Conservation (phyloP, 2,888 invertebrate species). For the Archips xylosteana region DNA sequence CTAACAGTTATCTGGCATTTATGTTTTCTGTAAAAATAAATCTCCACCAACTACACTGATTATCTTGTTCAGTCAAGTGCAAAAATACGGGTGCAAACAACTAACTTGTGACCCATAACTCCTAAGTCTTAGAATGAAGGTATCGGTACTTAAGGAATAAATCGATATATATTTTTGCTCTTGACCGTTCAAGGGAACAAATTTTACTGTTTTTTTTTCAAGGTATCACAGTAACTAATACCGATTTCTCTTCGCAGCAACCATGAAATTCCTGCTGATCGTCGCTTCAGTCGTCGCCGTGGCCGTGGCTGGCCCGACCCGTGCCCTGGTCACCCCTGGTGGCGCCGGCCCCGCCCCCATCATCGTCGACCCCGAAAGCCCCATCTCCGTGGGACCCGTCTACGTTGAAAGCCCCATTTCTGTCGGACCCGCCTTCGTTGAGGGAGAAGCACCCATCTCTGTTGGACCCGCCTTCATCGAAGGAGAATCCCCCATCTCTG, state of each 20-base stretch:
- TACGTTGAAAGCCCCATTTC: slow-evolving; percentile 21
- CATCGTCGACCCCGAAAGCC: slow-evolving; percentile 30
- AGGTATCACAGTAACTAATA: background rate
- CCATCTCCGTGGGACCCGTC: slow-evolving; percentile 33
- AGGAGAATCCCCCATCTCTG: background rate
- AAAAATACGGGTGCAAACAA: too few relatives aligned
- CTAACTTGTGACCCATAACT: too few relatives aligned
- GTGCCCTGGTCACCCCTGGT: slow-evolving; percentile 47
- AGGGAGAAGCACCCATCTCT: slow-evolving; percentile 7
- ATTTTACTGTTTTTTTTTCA: too few relatives aligned
- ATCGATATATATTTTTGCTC: too few relatives aligned
- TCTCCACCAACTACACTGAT: too few relatives aligned
- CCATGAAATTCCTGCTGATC: slow-evolving; percentile 57
- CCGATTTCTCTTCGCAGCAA: slow-evolving; percentile 21
- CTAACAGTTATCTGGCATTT: too few relatives aligned
- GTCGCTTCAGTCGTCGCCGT: slow-evolving; percentile 56
- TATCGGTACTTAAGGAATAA: too few relatives aligned
- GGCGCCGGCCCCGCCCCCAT: slow-evolving; percentile 45
- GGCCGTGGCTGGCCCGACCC: slow-evolving; percentile 55
- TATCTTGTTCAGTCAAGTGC: too few relatives aligned
- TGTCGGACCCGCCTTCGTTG: slow-evolving; percentile 23
- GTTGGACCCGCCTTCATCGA: slow-evolving; percentile 18
- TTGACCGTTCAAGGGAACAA: too few relatives aligned
- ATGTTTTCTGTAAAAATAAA: too few relatives aligned
- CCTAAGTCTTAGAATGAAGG: too few relatives aligned